Evolutionary conservation across 2,797 vertebrate genomes (phyloP), one percentile per base, ranked within the genome.

Genomic region (Oryzias dopingdopingensis): DNA sequence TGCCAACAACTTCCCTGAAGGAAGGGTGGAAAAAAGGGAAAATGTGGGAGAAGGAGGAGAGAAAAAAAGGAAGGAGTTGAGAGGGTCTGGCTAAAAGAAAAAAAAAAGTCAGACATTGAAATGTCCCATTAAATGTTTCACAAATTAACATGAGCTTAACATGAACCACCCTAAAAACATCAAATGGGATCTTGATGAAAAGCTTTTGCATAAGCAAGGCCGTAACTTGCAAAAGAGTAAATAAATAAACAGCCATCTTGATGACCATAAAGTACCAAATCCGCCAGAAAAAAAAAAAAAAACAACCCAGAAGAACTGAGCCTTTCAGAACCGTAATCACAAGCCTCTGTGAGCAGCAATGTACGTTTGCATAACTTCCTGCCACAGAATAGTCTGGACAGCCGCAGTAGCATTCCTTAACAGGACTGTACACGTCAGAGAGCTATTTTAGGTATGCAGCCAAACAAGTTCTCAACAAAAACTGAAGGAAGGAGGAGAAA

Each of bases 361-460:
- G 87, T 84, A 79, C 13, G 76, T 91, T 90, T 92, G 91, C 71
- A 77, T 91, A 92, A 92, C 77, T 90, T 92, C 90, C 90, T 89
- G 83, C 91, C 88, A 32, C 90, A 83, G 78, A 90, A 75, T 76
- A 79, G 68, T 89, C 86, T 86, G 76, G 81, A 88, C 81, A 83
- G 92, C 91, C 91, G 81, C 91, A 90, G 89, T 88, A 80, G 84
- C 90, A 93, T 93, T 94, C 92, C 92, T 85, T 62, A 89, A 89
- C 92, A 93, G 91, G 93, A 93, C 91, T 81, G 89, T 90, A 91
- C 92, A 93, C 40, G 85, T 93, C 92, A 93, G 88, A 91, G 86
- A 92, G 92, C 91, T 90, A 95, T 94, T 90, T 92, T 86, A 93
- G 92, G 90, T 91, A 94, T 92, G 92, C 81, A 85, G 92, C 92